These are phyloP conservation scores for Pseudochirops corinnae DNA, from an alignment of 2,797 vertebrate genomes.

Conservation along the genomic window DNA sequence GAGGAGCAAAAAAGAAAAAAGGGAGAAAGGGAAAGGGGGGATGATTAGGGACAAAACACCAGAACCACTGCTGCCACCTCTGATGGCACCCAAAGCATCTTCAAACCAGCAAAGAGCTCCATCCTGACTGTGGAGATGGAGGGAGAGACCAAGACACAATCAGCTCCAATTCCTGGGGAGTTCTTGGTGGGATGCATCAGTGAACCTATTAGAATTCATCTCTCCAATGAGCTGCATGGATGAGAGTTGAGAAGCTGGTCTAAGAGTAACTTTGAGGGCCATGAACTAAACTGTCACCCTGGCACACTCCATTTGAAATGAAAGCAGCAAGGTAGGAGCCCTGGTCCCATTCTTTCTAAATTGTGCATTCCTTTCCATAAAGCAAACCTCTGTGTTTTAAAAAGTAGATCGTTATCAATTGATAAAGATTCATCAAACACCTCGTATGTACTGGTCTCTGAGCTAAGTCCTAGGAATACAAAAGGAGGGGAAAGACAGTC, in stretches of 20 bases:
- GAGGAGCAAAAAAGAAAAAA: slow-evolving; percentile 22
- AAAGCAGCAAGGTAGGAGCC: neutral
- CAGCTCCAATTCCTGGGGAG: neutral
- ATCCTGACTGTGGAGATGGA: neutral
- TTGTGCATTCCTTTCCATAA: neutral
- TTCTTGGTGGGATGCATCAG: slow-evolving; percentile 33
- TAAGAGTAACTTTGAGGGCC: neutral
- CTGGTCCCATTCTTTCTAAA: neutral
- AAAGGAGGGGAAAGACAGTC: too few species aligned
- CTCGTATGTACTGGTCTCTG: neutral
- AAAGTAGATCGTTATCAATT: neutral
- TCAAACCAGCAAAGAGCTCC: neutral
- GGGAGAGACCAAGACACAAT: neutral
- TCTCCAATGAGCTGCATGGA: neutral
- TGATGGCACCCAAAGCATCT: neutral
- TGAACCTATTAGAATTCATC: neutral
- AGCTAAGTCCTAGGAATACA: neutral
- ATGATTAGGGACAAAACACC: neutral
- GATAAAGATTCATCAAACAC: neutral
- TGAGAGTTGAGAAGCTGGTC: neutral
- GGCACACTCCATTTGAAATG: neutral
- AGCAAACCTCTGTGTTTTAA: neutral
- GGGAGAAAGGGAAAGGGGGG: slow-evolving; percentile 37
- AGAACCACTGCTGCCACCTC: neutral
- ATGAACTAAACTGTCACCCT: neutral